phyloP scores from a whole-genome alignment of 2,113 vertebrate species.

The Pelvicachromis taeniatus region DNA sequence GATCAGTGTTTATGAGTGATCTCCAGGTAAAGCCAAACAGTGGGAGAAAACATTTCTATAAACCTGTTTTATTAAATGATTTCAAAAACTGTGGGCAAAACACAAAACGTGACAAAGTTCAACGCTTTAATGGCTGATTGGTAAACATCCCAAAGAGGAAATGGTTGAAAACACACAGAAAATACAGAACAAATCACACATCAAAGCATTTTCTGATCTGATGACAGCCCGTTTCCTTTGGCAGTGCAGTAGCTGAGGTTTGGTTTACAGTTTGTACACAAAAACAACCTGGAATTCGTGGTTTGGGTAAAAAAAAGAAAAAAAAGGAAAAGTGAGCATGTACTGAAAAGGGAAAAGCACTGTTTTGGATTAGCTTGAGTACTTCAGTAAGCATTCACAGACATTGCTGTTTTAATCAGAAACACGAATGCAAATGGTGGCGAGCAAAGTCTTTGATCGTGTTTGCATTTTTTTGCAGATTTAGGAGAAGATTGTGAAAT shows the following conservation, averaged over 20 bases:
- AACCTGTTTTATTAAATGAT: background rate
- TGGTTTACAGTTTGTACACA: background rate
- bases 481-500: background rate
- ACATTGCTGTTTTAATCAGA: background rate
- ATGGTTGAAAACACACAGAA: background rate
- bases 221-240: background rate
- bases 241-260: background rate
- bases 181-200: background rate
- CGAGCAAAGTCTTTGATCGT: background rate
- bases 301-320: background rate
- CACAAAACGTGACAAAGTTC: background rate
- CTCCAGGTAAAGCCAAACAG: background rate
- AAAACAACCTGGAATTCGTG: background rate
- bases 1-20: background rate
- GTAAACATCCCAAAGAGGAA: background rate
- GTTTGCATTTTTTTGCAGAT: background rate
- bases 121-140: background rate
- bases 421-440: background rate
- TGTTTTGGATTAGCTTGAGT: background rate
- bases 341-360: background rate
- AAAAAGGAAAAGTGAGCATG: background rate
- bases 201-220: background rate
- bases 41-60: background rate
- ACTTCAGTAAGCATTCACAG: background rate
- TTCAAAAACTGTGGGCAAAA: background rate